These are phyloP conservation scores for Zaprionus ghesquierei DNA, from an alignment of 1,140 invertebrate genomes.

Conservation along the genomic window DNA sequence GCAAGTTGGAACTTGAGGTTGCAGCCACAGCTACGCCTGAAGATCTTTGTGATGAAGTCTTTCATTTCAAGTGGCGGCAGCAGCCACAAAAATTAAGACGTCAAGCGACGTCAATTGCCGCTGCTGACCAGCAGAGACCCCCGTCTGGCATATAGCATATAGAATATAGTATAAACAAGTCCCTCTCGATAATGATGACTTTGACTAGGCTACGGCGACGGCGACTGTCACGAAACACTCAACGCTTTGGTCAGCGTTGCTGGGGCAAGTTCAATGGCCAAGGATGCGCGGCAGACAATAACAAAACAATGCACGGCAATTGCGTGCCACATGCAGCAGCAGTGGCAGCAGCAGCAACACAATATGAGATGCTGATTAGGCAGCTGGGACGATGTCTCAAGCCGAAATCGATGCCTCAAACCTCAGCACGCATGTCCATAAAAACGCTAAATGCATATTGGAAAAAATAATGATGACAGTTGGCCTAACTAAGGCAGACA, in stretches of 20 bases:
- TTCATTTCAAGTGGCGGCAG: slow-evolving; percentile 53
- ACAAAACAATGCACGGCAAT: slow-evolving; percentile 60
- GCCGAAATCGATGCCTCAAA: slow-evolving; percentile 37
- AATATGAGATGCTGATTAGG: slow-evolving; percentile 78
- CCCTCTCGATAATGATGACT: slow-evolving; percentile 52
- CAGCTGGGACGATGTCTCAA: slow-evolving; percentile 42
- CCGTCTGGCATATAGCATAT: neutral
- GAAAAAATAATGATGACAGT: slow-evolving; percentile 78
- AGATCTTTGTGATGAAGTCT: slow-evolving; percentile 47
- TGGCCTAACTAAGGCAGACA: slow-evolving; percentile 71
- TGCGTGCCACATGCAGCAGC: slow-evolving; percentile 73
- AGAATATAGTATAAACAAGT: slow-evolving; percentile 68
- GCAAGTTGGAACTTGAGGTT: slow-evolving; percentile 32
- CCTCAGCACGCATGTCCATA: slow-evolving; percentile 64
- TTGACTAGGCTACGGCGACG: slow-evolving; percentile 51
- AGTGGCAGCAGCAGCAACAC: slow-evolving; percentile 50
- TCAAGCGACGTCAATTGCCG: slow-evolving; percentile 69
- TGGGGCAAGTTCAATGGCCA: slow-evolving; percentile 69
- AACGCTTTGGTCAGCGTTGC: neutral
- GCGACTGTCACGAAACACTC: slow-evolving; percentile 60
- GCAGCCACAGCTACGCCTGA: slow-evolving; percentile 7
- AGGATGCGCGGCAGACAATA: slow-evolving; percentile 52
- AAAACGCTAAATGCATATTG: slow-evolving; percentile 80
- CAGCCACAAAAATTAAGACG: slow-evolving; percentile 69
- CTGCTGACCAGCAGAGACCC: slow-evolving; percentile 32